Evolutionary conservation across 2,888 invertebrate genomes (phyloP).

Genomic region (Xestobium rufovillosum): DNA sequence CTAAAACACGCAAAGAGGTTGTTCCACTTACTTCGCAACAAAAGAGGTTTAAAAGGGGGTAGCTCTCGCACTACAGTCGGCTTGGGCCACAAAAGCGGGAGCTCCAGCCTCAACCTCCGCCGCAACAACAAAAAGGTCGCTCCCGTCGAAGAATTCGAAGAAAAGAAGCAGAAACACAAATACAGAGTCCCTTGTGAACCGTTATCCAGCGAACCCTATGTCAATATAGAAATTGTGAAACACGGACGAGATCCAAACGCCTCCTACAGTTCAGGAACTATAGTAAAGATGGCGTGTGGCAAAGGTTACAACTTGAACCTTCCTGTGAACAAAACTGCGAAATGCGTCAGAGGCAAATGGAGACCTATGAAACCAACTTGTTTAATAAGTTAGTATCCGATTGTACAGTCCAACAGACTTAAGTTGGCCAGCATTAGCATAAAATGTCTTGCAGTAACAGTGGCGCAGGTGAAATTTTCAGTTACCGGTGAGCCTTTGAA

Average conservation of each 20-base stretch:
- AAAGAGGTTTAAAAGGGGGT: slow-evolving; percentile 34
- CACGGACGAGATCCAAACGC: slow-evolving; percentile 63
- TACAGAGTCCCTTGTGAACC: slow-evolving; percentile 60
- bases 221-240: slow-evolving; percentile 63
- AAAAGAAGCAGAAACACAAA: slow-evolving; percentile 31
- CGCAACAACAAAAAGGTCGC: slow-evolving; percentile 30
- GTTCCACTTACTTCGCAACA: slow-evolving; percentile 1
- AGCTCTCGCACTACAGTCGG: slow-evolving; percentile 36
- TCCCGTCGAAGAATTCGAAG: slow-evolving; percentile 25
- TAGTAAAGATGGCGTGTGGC: slow-evolving; percentile 67
- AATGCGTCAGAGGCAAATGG: slow-evolving; percentile 80
- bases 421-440: too few species aligned
- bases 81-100: slow-evolving; percentile 31
- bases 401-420: too few species aligned
- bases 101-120: slow-evolving; percentile 31
- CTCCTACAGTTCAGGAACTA: slow-evolving; percentile 68
- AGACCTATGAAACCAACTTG: slow-evolving; percentile 75
- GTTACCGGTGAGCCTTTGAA: too few species aligned
- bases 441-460: too few species aligned
- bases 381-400: slow-evolving; percentile 60
- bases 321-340: slow-evolving; percentile 64
- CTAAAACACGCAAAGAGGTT: background rate
- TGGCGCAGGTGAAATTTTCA: too few species aligned
- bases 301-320: slow-evolving; percentile 71
- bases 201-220: slow-evolving; percentile 55